phyloP scores from a whole-genome alignment of 1,140 invertebrate genomes.

The Ceratosolen solmsi region DNA sequence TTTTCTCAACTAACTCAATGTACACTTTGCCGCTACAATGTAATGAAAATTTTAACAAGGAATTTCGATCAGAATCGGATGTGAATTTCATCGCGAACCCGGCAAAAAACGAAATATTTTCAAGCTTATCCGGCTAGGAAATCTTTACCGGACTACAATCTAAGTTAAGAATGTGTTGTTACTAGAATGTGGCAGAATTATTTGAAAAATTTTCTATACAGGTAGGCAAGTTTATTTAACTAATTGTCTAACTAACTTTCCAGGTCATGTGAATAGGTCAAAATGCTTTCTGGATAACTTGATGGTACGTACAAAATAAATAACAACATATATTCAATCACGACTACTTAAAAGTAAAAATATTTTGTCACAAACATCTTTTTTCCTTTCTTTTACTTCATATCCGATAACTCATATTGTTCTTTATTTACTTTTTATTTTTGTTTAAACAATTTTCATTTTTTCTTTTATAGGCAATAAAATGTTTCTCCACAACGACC shows the following conservation, averaged over 20 bases:
- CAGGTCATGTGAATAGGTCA: neutral
- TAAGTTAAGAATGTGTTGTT: neutral
- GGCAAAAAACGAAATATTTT: neutral
- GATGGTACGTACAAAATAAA: no score
- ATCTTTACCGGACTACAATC: neutral
- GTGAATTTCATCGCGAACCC: neutral
- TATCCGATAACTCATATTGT: no score
- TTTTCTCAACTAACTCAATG: no score
- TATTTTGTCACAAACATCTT: no score
- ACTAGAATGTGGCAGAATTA: neutral
- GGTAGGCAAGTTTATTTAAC: neutral
- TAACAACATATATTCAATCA: no score
- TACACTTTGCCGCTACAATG: no score
- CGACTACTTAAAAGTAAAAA: no score
- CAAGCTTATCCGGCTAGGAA: neutral
- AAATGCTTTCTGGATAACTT: neutral
- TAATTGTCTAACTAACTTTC: slow-evolving; percentile 13
- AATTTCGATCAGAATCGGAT: neutral
- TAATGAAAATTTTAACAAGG: neutral
- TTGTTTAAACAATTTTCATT: no score
- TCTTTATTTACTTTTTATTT: no score
- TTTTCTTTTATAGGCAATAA: no score
- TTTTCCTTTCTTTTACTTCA: no score
- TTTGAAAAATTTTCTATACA: neutral
- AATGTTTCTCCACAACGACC: no score